A percentile compares a stretch with the other conserved stretches of the same genome.
These are phyloP conservation scores for Aleiodes leptofemur DNA, from an alignment of 2,888 invertebrate species.

Conservation along the genomic window DNA sequence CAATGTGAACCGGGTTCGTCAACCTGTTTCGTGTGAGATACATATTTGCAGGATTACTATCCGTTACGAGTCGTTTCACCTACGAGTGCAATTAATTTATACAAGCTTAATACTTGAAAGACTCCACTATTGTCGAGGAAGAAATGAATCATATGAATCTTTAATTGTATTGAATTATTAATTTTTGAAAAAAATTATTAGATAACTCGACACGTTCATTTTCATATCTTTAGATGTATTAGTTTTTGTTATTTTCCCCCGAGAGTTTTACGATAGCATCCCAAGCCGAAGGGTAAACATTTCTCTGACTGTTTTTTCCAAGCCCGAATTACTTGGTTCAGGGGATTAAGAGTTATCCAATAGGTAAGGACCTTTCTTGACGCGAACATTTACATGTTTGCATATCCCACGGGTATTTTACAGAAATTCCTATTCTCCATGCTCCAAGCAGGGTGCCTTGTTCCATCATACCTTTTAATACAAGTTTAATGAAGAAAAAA, in stretches of 20 bases:
- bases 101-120: not conserved
- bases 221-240: not conserved
- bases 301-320: not conserved
- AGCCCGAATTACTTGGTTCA: constrained; percentile 13
- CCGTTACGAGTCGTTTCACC: constrained; percentile 45
- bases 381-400: constrained; percentile 47
- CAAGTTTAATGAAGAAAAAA: not conserved
- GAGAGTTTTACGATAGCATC: not conserved
- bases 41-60: constrained; percentile 38
- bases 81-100: not conserved
- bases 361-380: constrained; percentile 31
- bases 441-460: too few species aligned
- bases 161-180: not conserved
- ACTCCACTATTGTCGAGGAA: too few species aligned
- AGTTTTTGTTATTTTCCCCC: not conserved
- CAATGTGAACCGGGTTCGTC: constrained; percentile 56
- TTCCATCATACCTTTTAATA: not conserved
- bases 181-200: too few species aligned
- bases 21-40: constrained; percentile 49
- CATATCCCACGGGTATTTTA: constrained; percentile 48
- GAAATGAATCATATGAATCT: too few species aligned
- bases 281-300: constrained; percentile 43
- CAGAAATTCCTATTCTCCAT: not conserved
- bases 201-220: too few species aligned
- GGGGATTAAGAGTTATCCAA: constrained; percentile 30